A percentile compares a stretch with the other conserved stretches of the same genome.
Conservation (phyloP, 2,888 invertebrate genomes). For the Plemyria rubiginata region DNA sequence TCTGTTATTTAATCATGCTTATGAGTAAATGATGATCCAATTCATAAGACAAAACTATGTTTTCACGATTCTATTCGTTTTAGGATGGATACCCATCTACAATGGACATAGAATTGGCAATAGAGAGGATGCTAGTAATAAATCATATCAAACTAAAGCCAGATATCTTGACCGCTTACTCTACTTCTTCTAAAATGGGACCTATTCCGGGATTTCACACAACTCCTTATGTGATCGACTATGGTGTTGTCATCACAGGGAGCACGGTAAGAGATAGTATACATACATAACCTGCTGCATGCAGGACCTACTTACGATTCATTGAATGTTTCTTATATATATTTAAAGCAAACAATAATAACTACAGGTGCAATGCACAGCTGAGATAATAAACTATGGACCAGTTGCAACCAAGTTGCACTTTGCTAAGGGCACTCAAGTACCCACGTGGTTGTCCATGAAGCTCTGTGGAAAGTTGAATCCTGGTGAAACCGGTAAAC, state of each 20-base stretch:
- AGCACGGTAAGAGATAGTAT: slow-evolving; percentile 59
- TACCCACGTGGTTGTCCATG: slow-evolving; percentile 66
- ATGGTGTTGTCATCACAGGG: slow-evolving; percentile 82
- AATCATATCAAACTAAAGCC: slow-evolving; percentile 73
- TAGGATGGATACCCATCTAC: slow-evolving; percentile 79
- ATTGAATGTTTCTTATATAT: neutral
- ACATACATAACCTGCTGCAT: too few relatives aligned
- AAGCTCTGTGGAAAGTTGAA: slow-evolving; percentile 72
- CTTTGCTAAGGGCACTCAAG: slow-evolving; percentile 63
- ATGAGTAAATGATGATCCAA: neutral
- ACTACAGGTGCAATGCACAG: slow-evolving; percentile 68
- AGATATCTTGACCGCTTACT: slow-evolving; percentile 62
- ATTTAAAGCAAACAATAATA: neutral
- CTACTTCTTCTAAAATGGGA: slow-evolving; percentile 57
- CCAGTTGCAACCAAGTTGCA: slow-evolving; percentile 75
- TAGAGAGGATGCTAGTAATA: slow-evolving; percentile 82
- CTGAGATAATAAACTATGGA: slow-evolving; percentile 84
- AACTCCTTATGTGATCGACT: slow-evolving; percentile 83
- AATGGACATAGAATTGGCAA: slow-evolving; percentile 86
- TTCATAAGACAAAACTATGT: too few relatives aligned
- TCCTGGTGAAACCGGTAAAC: slow-evolving; percentile 76
- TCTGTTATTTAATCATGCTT: slow-evolving; percentile 38
- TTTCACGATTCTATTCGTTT: slow-evolving; percentile 22
- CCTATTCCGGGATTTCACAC: slow-evolving; percentile 79
- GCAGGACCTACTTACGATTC: neutral